Evolutionary conservation across 2,888 invertebrate species (phyloP), one percentile per base, ranked within the genome.

Genomic region (Poecilobothrus nobilitatus): DNA sequence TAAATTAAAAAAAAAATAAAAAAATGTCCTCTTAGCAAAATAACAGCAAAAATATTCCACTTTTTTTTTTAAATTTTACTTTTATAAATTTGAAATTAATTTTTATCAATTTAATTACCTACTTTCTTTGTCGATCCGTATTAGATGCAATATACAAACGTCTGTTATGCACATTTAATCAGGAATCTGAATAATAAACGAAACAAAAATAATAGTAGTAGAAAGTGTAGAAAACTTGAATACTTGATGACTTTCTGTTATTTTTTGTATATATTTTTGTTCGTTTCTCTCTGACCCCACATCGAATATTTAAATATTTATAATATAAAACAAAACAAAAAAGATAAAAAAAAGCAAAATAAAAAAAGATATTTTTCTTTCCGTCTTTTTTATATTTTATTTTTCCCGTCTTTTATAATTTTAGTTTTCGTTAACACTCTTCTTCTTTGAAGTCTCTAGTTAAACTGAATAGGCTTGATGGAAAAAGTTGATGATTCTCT

Each of bases 61-160:
- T 41, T 53, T 53, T 53, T 53, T 53, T n/a, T 18, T 53, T 53
- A 41, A 41, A 41, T 53, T 53, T 37, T 8, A 5, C 12, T 7
- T 12, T 37, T 37, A 37, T 37, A 37, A 27, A 37, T 37, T 37
- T 37, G 37, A 53, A 53, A 18, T 53, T 53, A 53, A 53, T 53
- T 53, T 53, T 53, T 53, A 53, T 53, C 53, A 53, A 53, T 53
- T 53, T 53, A 53, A 53, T 53, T 53, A 53, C 53, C 53, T 53
- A 53, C 53, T 53, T 53, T 53, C 53, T 53, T 53, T 53, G 53
- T 53, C 53, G n/a, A 53, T 53, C 53, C 53, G 53, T 53, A 53
- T 53, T 53, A 53, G 53, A 53, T 53, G 53, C 53, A 53, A 53
- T 53, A 53, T 53, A 53, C 53, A 53, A 53, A 53, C 53, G 53